These are phyloP conservation scores for Platerodrilus igneus DNA, from an alignment of 2,888 invertebrate species.

Conservation along the genomic window DNA sequence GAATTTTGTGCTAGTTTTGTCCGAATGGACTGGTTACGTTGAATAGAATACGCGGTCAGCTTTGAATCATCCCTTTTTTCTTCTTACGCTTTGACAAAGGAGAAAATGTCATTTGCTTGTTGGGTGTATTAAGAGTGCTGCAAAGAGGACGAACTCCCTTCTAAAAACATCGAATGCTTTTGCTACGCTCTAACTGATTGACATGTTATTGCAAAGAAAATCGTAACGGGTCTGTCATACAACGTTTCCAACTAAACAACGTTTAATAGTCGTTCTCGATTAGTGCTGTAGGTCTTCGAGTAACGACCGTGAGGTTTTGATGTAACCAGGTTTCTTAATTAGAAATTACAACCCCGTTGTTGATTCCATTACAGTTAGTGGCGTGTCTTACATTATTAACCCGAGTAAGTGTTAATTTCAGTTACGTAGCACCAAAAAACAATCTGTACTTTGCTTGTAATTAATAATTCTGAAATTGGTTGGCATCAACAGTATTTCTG, in stretches of 20 bases:
- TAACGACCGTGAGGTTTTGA: slow-evolving; percentile 17
- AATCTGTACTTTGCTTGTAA: no score
- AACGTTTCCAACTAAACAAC: background rate
- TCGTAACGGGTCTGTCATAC: slow-evolving; percentile 7
- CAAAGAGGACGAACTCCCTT: no score
- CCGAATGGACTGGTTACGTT: slow-evolving; percentile 31
- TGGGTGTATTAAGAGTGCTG: no score
- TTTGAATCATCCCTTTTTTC: slow-evolving; percentile 27
- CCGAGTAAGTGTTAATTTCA: slow-evolving; percentile 30
- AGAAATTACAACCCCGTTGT: slow-evolving; percentile 35
- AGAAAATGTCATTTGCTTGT: slow-evolving; percentile 28
- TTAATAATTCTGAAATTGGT: no score
- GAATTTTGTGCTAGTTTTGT: slow-evolving; percentile 27
- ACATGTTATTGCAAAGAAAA: slow-evolving; percentile 24
- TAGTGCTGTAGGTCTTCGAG: slow-evolving; percentile 22
- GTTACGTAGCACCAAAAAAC: no score
- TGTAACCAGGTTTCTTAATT: slow-evolving; percentile 33
- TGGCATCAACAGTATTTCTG: no score
- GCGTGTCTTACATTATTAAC: slow-evolving; percentile 32
- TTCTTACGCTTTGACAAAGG: slow-evolving; percentile 27
- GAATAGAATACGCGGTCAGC: slow-evolving; percentile 27
- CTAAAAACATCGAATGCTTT: no score
- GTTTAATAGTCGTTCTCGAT: slow-evolving; percentile 20
- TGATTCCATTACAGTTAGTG: slow-evolving; percentile 36
- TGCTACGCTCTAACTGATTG: slow-evolving; percentile 27